A percentile compares a stretch with the other conserved stretches of the same genome.
Conservation (phyloP, 1,140 invertebrate genomes). For the Vollenhovia emeryi region DNA sequence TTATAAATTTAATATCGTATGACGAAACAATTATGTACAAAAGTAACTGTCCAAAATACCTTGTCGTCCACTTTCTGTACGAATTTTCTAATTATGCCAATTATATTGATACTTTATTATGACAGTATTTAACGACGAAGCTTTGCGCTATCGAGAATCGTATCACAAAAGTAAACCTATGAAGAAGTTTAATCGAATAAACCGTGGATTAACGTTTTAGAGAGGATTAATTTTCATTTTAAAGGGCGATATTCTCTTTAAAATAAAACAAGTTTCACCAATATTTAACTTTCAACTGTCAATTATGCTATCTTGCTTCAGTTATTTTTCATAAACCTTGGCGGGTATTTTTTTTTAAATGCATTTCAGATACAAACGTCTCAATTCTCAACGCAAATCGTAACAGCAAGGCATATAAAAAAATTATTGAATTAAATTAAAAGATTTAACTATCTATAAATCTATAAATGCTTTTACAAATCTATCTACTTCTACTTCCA, state of each 20-base stretch:
- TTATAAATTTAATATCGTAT: background rate
- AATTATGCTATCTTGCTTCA: no score
- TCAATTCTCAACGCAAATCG: background rate
- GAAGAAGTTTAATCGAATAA: no score
- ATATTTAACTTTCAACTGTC: background rate
- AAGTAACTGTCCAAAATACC: background rate
- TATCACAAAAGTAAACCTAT: background rate
- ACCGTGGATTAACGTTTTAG: background rate
- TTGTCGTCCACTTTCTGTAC: background rate
- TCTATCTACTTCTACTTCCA: background rate
- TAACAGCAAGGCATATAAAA: background rate
- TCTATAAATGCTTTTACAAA: background rate
- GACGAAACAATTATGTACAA: background rate
- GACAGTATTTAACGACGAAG: background rate
- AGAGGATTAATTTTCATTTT: background rate
- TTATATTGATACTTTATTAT: background rate
- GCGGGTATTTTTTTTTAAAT: background rate
- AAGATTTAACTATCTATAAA: background rate
- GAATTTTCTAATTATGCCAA: background rate
- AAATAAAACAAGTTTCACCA: background rate
- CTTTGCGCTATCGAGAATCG: background rate
- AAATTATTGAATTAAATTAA: background rate
- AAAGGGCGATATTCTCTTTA: background rate
- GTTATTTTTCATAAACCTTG: background rate
- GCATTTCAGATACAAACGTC: background rate